phyloP scores from a whole-genome alignment of 2,797 vertebrate genomes.

The Selene dorsalis region DNA sequence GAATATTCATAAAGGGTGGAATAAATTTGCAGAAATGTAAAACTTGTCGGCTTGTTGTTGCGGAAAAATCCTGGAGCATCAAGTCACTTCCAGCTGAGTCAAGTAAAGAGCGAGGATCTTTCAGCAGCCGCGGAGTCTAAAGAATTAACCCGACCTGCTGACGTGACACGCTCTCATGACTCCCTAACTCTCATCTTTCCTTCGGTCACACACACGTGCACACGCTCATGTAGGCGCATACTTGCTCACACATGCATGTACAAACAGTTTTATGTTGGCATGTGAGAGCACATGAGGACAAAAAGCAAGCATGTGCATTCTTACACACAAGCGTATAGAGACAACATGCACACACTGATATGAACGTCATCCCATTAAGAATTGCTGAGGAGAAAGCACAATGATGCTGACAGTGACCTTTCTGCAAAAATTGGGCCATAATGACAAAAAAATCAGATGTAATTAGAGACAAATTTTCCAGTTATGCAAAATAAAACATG shows the following conservation, averaged over 20 bases:
- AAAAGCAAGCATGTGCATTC: no score
- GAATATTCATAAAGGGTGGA: not conserved
- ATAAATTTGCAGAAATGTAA: not conserved
- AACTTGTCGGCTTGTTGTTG: not conserved
- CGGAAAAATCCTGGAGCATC: constrained; percentile 22
- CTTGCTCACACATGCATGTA: not conserved
- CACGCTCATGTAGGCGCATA: not conserved
- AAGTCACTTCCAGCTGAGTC: constrained; percentile 39
- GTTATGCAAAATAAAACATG: not conserved
- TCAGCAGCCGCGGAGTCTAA: constrained; percentile 24
- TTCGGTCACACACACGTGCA: not conserved
- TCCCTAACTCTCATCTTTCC: not conserved
- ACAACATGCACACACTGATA: not conserved
- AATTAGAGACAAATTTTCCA: not conserved
- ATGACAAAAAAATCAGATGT: not conserved
- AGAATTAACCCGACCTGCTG: constrained; percentile 24
- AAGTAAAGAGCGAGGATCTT: constrained; percentile 45
- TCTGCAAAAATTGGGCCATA: not conserved
- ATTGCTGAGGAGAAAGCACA: no score
- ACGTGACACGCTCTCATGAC: constrained; percentile 16
- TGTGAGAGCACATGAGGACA: not conserved
- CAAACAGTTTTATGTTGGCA: not conserved
- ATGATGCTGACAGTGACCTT: not conserved
- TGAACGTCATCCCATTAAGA: not conserved
- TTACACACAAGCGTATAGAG: not conserved